Conservation (phyloP, 92 coral and sea anemone species). For the Umimayanthus chanpuru region DNA sequence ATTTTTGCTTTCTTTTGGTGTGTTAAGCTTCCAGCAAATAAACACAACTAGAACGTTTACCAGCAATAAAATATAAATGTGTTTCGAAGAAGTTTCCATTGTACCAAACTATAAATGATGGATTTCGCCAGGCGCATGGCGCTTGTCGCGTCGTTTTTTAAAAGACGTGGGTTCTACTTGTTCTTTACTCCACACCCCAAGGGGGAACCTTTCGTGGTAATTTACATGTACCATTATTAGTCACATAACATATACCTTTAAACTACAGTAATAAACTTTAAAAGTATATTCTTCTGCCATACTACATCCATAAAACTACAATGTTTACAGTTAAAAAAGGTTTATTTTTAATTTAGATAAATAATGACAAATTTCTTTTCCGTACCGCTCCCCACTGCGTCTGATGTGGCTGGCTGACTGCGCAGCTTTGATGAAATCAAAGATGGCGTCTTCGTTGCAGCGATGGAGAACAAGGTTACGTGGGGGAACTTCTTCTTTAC, state of each 20-base stretch:
- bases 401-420: not conserved
- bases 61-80: constrained; percentile 18
- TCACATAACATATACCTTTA: too few relatives aligned
- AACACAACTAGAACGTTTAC: constrained; percentile 46
- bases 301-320: too few relatives aligned
- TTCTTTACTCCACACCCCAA: too few relatives aligned
- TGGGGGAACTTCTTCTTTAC: constrained; percentile 1
- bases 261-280: too few relatives aligned
- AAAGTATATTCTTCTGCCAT: too few relatives aligned
- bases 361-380: not conserved
- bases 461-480: constrained; percentile 6
- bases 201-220: not conserved
- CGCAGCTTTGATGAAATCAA: not conserved
- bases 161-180: not conserved
- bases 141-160: too few relatives aligned
- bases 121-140: not conserved
- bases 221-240: too few relatives aligned
- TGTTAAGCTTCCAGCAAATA: constrained; percentile 54
- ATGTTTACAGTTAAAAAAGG: too few relatives aligned
- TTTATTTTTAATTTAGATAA: too few relatives aligned
- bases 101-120: not conserved
- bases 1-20: constrained; percentile 6
- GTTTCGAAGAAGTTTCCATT: constrained; percentile 46
- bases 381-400: not conserved
- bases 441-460: constrained; percentile 32